Percentiles rank a stretch among this genome's conserved stretches.
Conservation (phyloP, 2,797 vertebrate species). For the Meriones psammophilus region DNA sequence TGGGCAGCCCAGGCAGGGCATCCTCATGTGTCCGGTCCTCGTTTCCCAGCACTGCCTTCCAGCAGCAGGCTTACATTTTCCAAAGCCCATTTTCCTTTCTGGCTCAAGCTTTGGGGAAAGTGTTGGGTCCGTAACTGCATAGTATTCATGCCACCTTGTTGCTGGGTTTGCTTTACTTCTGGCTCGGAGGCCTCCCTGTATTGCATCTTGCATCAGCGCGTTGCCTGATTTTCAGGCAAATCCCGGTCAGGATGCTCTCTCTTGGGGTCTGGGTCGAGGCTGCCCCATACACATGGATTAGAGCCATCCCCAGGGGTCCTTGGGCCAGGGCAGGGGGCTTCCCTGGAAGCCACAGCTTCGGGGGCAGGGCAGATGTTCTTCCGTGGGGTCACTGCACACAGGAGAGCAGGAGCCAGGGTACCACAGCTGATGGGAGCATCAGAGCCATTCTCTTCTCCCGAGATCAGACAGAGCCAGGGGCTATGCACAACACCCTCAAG, state of each 20-base stretch:
- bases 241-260: not conserved
- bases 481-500: not conserved
- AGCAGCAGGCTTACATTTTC: not conserved
- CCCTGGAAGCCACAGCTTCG: not conserved
- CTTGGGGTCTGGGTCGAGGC: not conserved
- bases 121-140: rapidly evolving
- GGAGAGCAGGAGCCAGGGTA: not conserved
- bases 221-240: not conserved
- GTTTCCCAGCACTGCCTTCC: not conserved
- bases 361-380: not conserved
- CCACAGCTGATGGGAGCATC: not conserved
- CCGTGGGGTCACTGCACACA: not conserved
- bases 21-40: not conserved
- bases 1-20: not conserved
- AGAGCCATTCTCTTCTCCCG: not conserved
- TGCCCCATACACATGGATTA: not conserved
- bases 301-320: not conserved
- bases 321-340: no score
- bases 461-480: not conserved
- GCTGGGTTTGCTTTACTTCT: not conserved
- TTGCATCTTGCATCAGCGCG: not conserved
- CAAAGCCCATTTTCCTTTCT: not conserved
- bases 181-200: not conserved
- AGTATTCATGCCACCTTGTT: not conserved
- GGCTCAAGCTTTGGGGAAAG: not conserved